Base-by-base conservation (phyloP, 2,797 vertebrate genomes). In the Dermochelys coriacea region DNA sequence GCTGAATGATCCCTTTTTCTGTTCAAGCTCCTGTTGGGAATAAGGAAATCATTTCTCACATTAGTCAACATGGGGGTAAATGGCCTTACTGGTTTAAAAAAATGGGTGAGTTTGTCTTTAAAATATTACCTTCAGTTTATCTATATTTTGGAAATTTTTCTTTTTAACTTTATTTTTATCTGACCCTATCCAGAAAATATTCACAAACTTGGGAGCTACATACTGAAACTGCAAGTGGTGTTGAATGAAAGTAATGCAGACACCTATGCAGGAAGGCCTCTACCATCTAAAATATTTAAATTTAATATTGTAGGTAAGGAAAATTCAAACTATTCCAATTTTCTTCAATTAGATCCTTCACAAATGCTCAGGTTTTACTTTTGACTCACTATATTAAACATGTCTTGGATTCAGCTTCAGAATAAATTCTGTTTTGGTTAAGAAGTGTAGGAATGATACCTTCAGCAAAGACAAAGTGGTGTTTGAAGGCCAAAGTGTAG, bases 21-120 rank as follows among this genome's bases (percentile, higher is more conserved):
- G 12, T 95, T 98, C 92, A 97, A 99, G 99, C 98, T 95, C 83
- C 98, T 95, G 96, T 89, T 91, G 98, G 97, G 86, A 98, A 98
- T 91, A 95, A 98, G 87, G 97, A 98, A 91, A 97, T 99, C 45
- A 98, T 98, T 97, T 98, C 96, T 50, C 97, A 97, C 91, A 98
- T 97, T 88, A 98, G 98, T 95, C 98, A 98, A 31, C 98, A 99
- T 97, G 97, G 98, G 90, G 41, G 97, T 80, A 99, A 98, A 91
- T 99, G 98, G 98, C 98, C 97, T 1, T 99, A 98, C 97, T 99
- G 99, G 99, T 99, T 99, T 98, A 99, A 98, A 97, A 98, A 98
- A 97, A 99, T 99, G 97, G 99, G 99, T 99, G 98, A 94, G 94
- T 94, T 93, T 78, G 68, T 51, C 45, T 79, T 96, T 75, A 45